A percentile compares a stretch with the other conserved stretches of the same genome.
Evolutionary conservation across 2,888 invertebrate species (phyloP).

Genomic region (Lymantria monacha): DNA sequence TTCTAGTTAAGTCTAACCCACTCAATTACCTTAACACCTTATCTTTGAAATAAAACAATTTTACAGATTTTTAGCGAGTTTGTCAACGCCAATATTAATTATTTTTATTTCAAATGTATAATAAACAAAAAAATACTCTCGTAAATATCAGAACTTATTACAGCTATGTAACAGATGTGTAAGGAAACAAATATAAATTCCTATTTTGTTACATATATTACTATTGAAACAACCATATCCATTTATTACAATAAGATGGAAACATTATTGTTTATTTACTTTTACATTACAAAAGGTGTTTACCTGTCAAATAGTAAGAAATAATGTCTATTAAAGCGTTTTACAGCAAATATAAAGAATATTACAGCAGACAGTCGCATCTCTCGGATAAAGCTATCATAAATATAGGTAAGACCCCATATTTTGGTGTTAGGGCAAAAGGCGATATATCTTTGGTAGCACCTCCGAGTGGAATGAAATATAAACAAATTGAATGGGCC

Average conservation of each 20-base stretch:
- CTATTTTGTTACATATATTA: not conserved
- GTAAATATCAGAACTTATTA: too few relatives aligned
- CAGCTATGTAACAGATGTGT: too few relatives aligned
- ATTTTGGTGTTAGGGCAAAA: slow-evolving; percentile 65
- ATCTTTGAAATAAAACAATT: too few relatives aligned
- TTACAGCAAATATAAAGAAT: slow-evolving; percentile 54
- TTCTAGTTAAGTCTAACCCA: too few relatives aligned
- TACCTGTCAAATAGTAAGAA: slow-evolving; percentile 26
- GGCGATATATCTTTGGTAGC: slow-evolving; percentile 64
- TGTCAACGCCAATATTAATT: too few relatives aligned
- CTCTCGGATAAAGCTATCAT: slow-evolving; percentile 64
- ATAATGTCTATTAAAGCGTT: slow-evolving; percentile 45
- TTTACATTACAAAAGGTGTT: slow-evolving; percentile 12
- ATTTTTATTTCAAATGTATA: too few relatives aligned
- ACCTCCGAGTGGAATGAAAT: slow-evolving; percentile 78
- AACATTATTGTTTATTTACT: slow-evolving; percentile 1
- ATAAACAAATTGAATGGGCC: slow-evolving; percentile 80
- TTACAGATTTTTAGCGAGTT: too few relatives aligned
- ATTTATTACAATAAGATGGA: not conserved
- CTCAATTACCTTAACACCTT: too few relatives aligned
- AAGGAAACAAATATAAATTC: too few relatives aligned
- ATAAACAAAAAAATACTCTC: too few relatives aligned
- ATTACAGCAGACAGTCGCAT: slow-evolving; percentile 54
- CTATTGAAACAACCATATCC: not conserved
- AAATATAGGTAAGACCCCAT: slow-evolving; percentile 74